Base-by-base conservation (phyloP, 2,797 vertebrate species). In the Allobates femoralis region DNA sequence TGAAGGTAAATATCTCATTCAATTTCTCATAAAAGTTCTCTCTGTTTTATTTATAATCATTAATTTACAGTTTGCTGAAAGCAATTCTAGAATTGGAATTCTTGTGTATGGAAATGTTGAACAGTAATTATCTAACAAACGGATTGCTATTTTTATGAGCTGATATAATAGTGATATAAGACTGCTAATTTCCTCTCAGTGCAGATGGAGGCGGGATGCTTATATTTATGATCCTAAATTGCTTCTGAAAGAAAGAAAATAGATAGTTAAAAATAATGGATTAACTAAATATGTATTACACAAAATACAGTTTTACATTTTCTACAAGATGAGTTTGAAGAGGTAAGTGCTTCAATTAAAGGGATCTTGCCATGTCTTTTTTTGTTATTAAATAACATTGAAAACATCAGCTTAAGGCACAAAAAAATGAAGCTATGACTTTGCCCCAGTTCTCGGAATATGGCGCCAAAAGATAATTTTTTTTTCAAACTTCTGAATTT, bases 31-130 rank as follows among this genome's bases (percentile, higher is more conserved):
- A 56, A 79, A 79, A 79, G 32, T 55, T 32, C 77, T 19, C 21
- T 79, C 19, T 62, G 56, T 64, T 79, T 79, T 79, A 79, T 79
- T 79, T 79, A 34, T 62, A 64, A 79, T 56, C 56, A 62, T 79
- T 79, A 79, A 26, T 79, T 34, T 37, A 64, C 23, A 79, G 34
- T 46, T 79, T 64, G 55, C 56, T 79, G 34, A 56, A 79, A 79
- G 32, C 30, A 79, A 53, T 32, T 21, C 26, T 53, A 23, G n/a
- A 77, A 56, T 50, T 77, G 50, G 51, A 55, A 32, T 32, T 77
- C 56, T 28, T 23, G 7, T 79, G 78, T 32, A 37, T 55, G 77
- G 56, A 41, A 32, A 37, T 41, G 32, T 60, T 79, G 56, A 62
- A 32, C 56, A 79, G 53, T 79, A 62, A 79, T 62, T 79, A 60